Evolutionary conservation across 2,113 vertebrate genomes (phyloP), one percentile per base, ranked within the genome.

Genomic region (Oostethus manadensis): DNA sequence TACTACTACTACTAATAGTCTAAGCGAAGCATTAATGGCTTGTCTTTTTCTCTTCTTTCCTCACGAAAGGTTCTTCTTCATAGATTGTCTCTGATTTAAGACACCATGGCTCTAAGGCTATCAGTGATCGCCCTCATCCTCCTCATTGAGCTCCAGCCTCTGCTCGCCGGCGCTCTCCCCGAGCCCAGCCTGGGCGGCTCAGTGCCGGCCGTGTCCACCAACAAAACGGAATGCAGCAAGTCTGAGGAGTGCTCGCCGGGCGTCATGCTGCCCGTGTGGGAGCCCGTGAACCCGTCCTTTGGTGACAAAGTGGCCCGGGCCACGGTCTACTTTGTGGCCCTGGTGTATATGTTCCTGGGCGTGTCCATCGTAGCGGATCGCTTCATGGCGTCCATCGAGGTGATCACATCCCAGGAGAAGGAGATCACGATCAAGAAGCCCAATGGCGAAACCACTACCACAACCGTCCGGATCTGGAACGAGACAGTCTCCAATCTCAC

Each of bases 341-440:
- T 99, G 91, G 92, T 91, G 62, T 98, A 99, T 88, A 99, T 99
- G 97, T 99, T 99, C 82, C 90, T 99, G 8, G 97, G 97, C 2
- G 97, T 99, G 47, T 99, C 97, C 1, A 99, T 99, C 86, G 90
- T 99, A 21, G 96, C 97, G 0, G 97, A 99, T 64, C 93, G 97
- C 40, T 99, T 99, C 88, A 99, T 99, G 97, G 97, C 97, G 17
- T 98, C 96, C 1, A 99, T 99, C 13, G 97, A 99, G 82, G 97
- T 99, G 62, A 99, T 99, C 77, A 99, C 97, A 0, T 99, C 97
- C 6, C 97, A 99, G 75, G 97, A 99, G 70, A 91, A 92, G 84
- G 97, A 98, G 84, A 99, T 99, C 77, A 99, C 96, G 51, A 97
- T 99, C 70, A 99, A 99, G 89, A 97, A 96, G 68, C 91, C 95